phyloP scores from a whole-genome alignment of 2,888 invertebrate species.

The Synergus gifuensis region DNA sequence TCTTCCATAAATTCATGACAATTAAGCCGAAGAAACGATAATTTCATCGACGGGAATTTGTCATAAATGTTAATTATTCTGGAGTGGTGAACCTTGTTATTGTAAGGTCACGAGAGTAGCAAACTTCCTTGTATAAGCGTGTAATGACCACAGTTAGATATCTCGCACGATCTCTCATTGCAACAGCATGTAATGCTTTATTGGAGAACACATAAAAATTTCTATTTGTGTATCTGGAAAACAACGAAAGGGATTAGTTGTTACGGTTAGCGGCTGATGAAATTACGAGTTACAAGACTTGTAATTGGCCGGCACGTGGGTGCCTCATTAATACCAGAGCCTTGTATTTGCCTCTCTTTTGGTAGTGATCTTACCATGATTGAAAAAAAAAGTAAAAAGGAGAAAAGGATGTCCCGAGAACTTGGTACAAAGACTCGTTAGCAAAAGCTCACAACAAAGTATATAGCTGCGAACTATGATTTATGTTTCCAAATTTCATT shows the following conservation, averaged over 20 bases:
- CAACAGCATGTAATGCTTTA: slow-evolving; percentile 6
- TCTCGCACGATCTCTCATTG: slow-evolving; percentile 22
- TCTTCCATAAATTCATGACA: not conserved
- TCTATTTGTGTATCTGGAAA: slow-evolving; percentile 46
- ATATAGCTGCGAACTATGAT: no score
- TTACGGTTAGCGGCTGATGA: slow-evolving; percentile 56
- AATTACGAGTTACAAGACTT: slow-evolving; percentile 62
- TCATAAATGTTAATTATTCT: slow-evolving; percentile 20
- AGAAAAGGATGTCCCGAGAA: slow-evolving; percentile 1
- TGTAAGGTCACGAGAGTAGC: slow-evolving; percentile 4
- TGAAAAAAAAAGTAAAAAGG: not conserved
- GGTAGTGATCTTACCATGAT: slow-evolving; percentile 1
- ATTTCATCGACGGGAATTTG: slow-evolving; percentile 1
- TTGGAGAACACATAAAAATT: slow-evolving; percentile 8
- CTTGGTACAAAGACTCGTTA: not conserved
- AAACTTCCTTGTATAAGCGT: slow-evolving; percentile 7
- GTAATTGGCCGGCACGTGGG: slow-evolving; percentile 69
- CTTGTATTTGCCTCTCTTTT: slow-evolving; percentile 46
- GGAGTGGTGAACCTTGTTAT: slow-evolving; percentile 8
- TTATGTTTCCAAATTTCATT: no score
- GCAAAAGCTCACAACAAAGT: not conserved
- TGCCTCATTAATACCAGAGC: slow-evolving; percentile 68
- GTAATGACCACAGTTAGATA: slow-evolving; percentile 2
- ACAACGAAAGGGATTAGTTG: slow-evolving; percentile 57
- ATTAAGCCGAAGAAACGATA: slow-evolving; percentile 15